Evolutionary conservation across 2,888 invertebrate genomes (phyloP).

Genomic region (Tigriopus californicus): DNA sequence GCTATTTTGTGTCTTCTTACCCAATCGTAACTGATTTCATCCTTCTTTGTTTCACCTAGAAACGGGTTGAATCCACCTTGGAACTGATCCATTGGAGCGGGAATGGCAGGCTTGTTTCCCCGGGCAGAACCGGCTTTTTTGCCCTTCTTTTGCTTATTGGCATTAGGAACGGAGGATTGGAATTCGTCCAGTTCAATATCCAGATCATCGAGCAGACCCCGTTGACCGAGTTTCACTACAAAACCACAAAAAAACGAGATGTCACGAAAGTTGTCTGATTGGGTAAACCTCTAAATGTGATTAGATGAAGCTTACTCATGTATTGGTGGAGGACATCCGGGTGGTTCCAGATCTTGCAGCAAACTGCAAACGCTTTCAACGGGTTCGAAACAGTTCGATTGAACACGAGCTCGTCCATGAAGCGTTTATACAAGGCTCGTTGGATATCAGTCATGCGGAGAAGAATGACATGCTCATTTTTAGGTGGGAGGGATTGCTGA

Average conservation of each 20-base stretch:
- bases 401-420: slow-evolving; percentile 59
- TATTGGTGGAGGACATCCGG: slow-evolving; percentile 79
- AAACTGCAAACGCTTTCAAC: slow-evolving; percentile 90
- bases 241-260: background rate
- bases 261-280: no score
- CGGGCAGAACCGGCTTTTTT: background rate
- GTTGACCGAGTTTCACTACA: background rate
- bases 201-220: slow-evolving; percentile 42
- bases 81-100: background rate
- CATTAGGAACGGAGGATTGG: slow-evolving; percentile 41
- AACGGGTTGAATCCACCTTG: slow-evolving; percentile 2
- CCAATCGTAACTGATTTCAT: slow-evolving; percentile 65
- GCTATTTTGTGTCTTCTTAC: slow-evolving; percentile 31
- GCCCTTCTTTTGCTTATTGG: slow-evolving; percentile 28
- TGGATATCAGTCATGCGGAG: slow-evolving; percentile 78
- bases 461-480: slow-evolving; percentile 81
- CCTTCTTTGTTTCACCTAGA: slow-evolving; percentile 34
- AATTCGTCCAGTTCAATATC: slow-evolving; percentile 65
- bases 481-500: slow-evolving; percentile 75
- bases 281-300: no score
- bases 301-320: slow-evolving; percentile 42
- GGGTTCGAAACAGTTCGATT: slow-evolving; percentile 79
- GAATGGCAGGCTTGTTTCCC: background rate
- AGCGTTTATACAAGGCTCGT: slow-evolving; percentile 68
- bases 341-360: slow-evolving; percentile 87